Percentiles rank a stretch among this genome's conserved stretches.
Evolutionary conservation across 1,140 invertebrate genomes (phyloP).

Genomic region (Drosophila elegans): DNA sequence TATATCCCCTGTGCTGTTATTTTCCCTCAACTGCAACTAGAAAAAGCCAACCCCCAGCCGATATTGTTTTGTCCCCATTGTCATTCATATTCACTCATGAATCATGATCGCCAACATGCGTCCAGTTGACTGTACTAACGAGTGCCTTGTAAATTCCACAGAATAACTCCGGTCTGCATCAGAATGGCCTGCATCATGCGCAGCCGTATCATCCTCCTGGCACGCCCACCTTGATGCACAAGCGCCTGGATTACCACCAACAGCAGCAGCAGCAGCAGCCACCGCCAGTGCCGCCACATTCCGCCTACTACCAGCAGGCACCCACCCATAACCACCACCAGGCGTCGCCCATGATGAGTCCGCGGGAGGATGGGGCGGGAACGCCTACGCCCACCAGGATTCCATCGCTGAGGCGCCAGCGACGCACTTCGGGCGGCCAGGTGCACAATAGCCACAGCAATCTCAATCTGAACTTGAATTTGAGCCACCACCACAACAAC

Average conservation of each 20-base stretch:
- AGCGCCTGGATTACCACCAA: constrained; percentile 68
- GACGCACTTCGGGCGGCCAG: constrained; percentile 67
- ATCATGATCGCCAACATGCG: not conserved
- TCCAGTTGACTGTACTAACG: not conserved
- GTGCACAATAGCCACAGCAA: constrained; percentile 70
- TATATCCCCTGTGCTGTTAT: constrained; percentile 1
- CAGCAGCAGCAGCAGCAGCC: constrained; percentile 41
- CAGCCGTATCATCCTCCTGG: constrained; percentile 78
- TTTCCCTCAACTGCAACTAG: constrained; percentile 23
- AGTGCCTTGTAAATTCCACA: constrained; percentile 4
- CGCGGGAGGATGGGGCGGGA: constrained; percentile 40
- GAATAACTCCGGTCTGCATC: constrained; percentile 62
- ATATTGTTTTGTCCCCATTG: constrained; percentile 60
- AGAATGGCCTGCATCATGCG: constrained; percentile 75
- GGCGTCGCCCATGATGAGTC: constrained; percentile 70
- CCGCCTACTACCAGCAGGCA: constrained; percentile 64
- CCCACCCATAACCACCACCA: constrained; percentile 12
- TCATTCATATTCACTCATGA: constrained; percentile 38
- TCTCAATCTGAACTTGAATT: constrained; percentile 49
- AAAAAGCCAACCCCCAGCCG: constrained; percentile 56
- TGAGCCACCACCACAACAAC: constrained; percentile 42
- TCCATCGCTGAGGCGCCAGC: constrained; percentile 72
- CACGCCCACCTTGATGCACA: constrained; percentile 69
- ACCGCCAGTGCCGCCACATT: constrained; percentile 76
- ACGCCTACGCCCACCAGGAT: constrained; percentile 69